Evolutionary conservation across 1,140 invertebrate species (phyloP), one percentile per base, ranked within the genome.

Genomic region (Sarcophaga bullata): DNA sequence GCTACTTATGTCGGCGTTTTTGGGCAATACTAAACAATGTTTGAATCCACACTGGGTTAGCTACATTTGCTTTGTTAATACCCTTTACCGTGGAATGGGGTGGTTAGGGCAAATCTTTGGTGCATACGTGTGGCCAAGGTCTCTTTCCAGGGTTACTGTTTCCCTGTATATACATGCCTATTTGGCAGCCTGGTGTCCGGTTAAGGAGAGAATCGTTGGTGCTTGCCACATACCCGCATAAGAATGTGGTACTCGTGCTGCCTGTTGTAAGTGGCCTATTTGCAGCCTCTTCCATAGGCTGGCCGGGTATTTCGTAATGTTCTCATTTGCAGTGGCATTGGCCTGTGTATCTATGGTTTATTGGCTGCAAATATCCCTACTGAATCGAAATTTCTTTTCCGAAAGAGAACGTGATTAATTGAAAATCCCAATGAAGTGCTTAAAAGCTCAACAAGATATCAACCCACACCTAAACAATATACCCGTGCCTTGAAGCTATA

Each of bases 251-350:
- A 95, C 94, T 1, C n/a, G 94, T 94, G 8, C 93, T 96, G 6
- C 87, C 96, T 94, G 13, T 92, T 89, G 17, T 86, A 6, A 93
- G 93, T 52, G 96, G 95, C 0, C 82, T 92, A 8, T 87, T 97
- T 3, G 93, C 95, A 0, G 92, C 91, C 5, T 94, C 93, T 0
- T 84, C 84, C 0, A 83, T 92, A 3, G 96, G 95, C 0, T 97
- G 96, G 96, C 95, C 95, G 0, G 91, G 93, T 19, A 93, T 95
- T 8, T 97, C 96, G 87, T 97, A 97, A 85, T n/a, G n/a, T 86
- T 93, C 0, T 95, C 96, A 86, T 95, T 96, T 81, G 91, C 85
- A 6, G 82, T 93, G 0, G 93, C 13, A 83, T 95, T 1, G 1
- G 92, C 0, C 95, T 94, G 92, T 91, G 92, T 9, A 83, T 92